These are phyloP conservation scores for Pyrrhia umbra DNA, from an alignment of 2,888 invertebrate species.

Conservation along the genomic window DNA sequence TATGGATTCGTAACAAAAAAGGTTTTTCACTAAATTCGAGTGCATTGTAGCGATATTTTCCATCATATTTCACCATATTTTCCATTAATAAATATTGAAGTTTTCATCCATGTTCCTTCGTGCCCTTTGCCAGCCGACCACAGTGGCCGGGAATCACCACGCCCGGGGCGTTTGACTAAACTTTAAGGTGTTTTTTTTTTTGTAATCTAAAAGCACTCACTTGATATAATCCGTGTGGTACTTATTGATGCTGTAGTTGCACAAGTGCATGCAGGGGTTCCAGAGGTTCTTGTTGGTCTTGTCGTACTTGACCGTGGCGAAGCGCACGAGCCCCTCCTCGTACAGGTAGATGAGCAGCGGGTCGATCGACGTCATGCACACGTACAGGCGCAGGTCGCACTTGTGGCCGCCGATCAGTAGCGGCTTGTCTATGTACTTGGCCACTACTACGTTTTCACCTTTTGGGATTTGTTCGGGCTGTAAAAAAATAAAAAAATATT, in stretches of 20 bases:
- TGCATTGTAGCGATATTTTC: no score
- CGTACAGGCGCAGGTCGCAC: slow-evolving; percentile 98
- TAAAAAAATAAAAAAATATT: background rate
- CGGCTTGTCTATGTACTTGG: slow-evolving; percentile 96
- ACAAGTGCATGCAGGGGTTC: slow-evolving; percentile 99
- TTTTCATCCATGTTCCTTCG: no score
- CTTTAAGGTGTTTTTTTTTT: no score
- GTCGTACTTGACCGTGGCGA: slow-evolving; percentile 98
- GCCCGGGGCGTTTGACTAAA: no score
- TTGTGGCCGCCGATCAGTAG: slow-evolving; percentile 97
- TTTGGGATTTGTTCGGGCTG: slow-evolving; percentile 97
- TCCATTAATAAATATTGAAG: no score
- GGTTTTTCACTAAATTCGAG: no score
- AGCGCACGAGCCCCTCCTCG: slow-evolving; percentile 98
- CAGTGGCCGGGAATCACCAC: no score
- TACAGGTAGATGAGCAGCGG: slow-evolving; percentile 98
- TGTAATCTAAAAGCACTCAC: slow-evolving; percentile 91
- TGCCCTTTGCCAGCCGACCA: no score
- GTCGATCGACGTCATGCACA: slow-evolving; percentile 98
- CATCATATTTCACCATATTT: no score
- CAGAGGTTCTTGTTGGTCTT: slow-evolving; percentile 97
- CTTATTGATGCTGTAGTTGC: slow-evolving; percentile 99
- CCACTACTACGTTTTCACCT: slow-evolving; percentile 97
- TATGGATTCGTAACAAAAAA: no score
- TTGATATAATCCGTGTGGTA: slow-evolving; percentile 98